Base-by-base conservation (phyloP, 92 coral and sea anemone species). In the Porites lobata region DNA sequence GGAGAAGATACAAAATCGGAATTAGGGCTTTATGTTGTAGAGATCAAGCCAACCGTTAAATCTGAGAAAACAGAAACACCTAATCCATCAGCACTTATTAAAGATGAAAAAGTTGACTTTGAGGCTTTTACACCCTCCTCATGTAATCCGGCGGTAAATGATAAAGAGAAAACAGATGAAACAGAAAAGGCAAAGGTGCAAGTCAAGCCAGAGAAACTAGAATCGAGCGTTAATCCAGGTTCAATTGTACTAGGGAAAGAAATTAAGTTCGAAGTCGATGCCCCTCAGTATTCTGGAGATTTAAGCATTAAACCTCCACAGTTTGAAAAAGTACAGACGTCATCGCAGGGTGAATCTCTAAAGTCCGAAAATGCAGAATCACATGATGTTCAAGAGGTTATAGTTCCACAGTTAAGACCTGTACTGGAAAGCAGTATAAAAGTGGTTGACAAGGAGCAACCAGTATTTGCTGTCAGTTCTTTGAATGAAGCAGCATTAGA, bases 121-220 rank as follows among this genome's bases (percentile, higher is more conserved):
- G 57, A 70, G 26, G 47, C 47, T 22, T 71, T 6, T 74, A 19
- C 43, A 20, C 12, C 84, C 10, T 65, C 15, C 6, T 22, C 64
- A 19, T 56, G 12, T 52, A 11, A 11, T 9, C 38, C 22, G 22
- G 12, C 74, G 7, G 12, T 29, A 13, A 19, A 79, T 51, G 24
- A 6, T 14, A n/a, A 18, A 53, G 11, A 29, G 53, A 11, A 54
- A 56, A 7, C 0, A 54, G 85, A 21, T 22, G 20, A 15, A 22
- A 59, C 58, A 8, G 76, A 7, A 67, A 80, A 68, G 13, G 63
- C 51, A 9, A 63, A 47, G 50, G 54, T 18, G 13, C 76, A 17
- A 56, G 84, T 9, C 6, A 69, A 57, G 56, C 72, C 63, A 47
- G 83, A 20, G 50, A 75, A 84, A 63, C 80, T 64, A 24, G 74